A percentile compares a stretch with the other conserved stretches of the same genome.
phyloP scores from a whole-genome alignment of 2,888 invertebrate species.

The Rhopalosiphum nymphaeae region DNA sequence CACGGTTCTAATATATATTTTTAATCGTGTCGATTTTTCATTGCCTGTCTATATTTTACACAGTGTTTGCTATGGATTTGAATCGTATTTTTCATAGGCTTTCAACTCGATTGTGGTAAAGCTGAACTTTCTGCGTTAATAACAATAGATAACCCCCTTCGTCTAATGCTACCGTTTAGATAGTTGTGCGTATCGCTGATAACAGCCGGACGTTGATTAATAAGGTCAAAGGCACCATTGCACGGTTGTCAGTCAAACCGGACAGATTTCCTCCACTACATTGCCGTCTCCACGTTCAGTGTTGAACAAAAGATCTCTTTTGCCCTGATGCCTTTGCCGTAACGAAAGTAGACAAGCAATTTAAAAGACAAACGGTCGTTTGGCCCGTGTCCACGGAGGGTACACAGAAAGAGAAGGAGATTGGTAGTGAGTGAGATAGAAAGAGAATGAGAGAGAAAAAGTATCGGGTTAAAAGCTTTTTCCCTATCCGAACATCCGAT shows the following conservation, averaged over 20 bases:
- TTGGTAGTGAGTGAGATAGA: neutral
- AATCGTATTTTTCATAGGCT: constrained; percentile 43
- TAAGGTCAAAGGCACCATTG: constrained; percentile 53
- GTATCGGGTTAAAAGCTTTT: constrained; percentile 64
- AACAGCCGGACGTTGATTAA: constrained; percentile 59
- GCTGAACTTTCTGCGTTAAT: constrained; percentile 23
- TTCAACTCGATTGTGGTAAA: constrained; percentile 12
- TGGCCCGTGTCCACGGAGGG: constrained; percentile 54
- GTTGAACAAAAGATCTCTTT: constrained; percentile 59
- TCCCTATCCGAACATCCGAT: constrained; percentile 21
- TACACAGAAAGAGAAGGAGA: neutral
- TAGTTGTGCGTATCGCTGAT: constrained; percentile 49
- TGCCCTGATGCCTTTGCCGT: constrained; percentile 39
- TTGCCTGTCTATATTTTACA: neutral
- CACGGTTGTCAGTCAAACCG: constrained; percentile 58
- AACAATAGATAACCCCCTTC: constrained; percentile 41
- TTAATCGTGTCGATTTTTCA: neutral
- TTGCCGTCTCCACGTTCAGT: neutral
- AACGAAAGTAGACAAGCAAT: constrained; percentile 62
- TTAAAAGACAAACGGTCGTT: constrained; percentile 64
- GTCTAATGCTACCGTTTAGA: neutral
- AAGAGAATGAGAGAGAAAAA: neutral
- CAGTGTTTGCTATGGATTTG: neutral
- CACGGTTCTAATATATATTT: neutral
- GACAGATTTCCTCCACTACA: constrained; percentile 22